These are phyloP conservation scores for Phalacrocorax pelagicus DNA, from an alignment of 2,113 vertebrate genomes.

Conservation along the genomic window DNA sequence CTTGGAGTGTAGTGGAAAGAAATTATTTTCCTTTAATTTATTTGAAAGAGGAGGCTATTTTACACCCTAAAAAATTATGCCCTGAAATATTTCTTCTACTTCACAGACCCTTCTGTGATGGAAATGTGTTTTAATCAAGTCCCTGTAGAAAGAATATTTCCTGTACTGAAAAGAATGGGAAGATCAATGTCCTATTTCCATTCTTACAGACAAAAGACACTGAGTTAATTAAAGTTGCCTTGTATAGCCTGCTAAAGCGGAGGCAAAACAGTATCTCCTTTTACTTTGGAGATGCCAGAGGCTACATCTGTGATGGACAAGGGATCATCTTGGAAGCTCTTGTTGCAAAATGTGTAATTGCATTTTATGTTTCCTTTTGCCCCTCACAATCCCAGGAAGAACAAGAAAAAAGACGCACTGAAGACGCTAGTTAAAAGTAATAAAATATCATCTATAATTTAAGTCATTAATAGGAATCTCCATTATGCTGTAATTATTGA, in stretches of 20 bases:
- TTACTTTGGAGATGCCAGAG: background rate
- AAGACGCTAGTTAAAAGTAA: background rate
- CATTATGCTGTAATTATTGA: slow-evolving; percentile 13
- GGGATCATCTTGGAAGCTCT: background rate
- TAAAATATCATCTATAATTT: background rate
- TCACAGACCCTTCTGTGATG: background rate
- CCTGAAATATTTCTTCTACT: background rate
- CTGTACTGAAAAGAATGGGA: background rate
- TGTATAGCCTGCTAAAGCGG: background rate
- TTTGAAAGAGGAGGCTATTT: background rate
- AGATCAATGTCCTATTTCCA: background rate
- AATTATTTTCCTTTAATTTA: background rate
- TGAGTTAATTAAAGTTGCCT: background rate
- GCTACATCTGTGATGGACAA: background rate
- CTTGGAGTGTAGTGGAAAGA: background rate
- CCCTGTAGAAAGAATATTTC: background rate
- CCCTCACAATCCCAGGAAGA: background rate
- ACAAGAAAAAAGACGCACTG: background rate
- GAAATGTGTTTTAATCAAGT: background rate
- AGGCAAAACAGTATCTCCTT: background rate
- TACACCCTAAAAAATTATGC: background rate
- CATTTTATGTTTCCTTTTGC: background rate
- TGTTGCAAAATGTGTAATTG: background rate
- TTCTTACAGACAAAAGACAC: background rate
- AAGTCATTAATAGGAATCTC: background rate